phyloP scores from a whole-genome alignment of 2,888 invertebrate genomes.

The Lordiphosa andalusiaca region DNA sequence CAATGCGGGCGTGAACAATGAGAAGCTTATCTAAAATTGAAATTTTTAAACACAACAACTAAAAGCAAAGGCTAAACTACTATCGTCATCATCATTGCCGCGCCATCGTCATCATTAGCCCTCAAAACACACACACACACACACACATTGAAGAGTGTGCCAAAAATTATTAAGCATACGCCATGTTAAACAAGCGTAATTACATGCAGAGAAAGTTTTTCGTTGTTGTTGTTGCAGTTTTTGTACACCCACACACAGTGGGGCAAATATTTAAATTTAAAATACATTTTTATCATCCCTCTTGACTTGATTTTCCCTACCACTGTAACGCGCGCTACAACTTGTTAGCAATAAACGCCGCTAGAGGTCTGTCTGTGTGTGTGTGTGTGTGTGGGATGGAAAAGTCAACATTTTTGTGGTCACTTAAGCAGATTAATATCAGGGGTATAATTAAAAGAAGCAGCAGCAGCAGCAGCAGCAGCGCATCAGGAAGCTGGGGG shows the following conservation, averaged over 20 bases:
- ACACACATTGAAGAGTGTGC: slow-evolving; percentile 18
- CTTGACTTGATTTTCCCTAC: background rate
- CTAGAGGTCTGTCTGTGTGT: slow-evolving; percentile 41
- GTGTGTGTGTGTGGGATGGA: slow-evolving; percentile 22
- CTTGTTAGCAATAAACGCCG: slow-evolving; percentile 70
- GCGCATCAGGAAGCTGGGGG: slow-evolving; percentile 4
- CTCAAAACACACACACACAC: slow-evolving; percentile 17
- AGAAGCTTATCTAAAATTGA: slow-evolving; percentile 63
- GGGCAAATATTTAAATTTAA: no score
- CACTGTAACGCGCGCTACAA: slow-evolving; percentile 27
- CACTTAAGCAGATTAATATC: slow-evolving; percentile 75
- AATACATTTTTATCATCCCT: no score
- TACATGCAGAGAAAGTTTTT: slow-evolving; percentile 47
- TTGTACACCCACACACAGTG: background rate
- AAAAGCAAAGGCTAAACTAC: slow-evolving; percentile 11
- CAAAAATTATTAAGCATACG: slow-evolving; percentile 61
- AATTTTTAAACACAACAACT: slow-evolving; percentile 14
- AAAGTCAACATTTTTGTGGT: slow-evolving; percentile 74
- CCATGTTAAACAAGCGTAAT: slow-evolving; percentile 65
- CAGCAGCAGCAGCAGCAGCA: slow-evolving; percentile 37
- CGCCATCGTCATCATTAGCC: slow-evolving; percentile 17
- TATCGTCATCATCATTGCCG: slow-evolving; percentile 13
- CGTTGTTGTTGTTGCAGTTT: slow-evolving; percentile 2
- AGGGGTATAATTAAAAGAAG: slow-evolving; percentile 70
- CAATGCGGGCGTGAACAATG: slow-evolving; percentile 58